Conservation (phyloP, 2,888 invertebrate species). For the Tanypteryx hageni region DNA sequence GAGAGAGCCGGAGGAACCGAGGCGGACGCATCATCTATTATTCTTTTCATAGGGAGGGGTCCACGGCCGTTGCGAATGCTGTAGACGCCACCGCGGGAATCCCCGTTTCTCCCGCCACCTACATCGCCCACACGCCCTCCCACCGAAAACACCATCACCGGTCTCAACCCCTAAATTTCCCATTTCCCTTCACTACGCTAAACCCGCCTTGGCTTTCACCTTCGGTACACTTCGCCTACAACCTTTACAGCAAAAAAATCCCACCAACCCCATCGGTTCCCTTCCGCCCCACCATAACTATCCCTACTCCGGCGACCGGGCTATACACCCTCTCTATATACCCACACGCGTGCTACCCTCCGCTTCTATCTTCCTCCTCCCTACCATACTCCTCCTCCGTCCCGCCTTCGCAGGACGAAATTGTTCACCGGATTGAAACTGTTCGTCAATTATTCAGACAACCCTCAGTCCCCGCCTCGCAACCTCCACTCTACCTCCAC, state of each 20-base stretch:
- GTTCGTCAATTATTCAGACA: conserved; percentile 50
- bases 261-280: not conserved
- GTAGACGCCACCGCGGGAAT: not conserved
- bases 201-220: not conserved
- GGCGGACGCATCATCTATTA: conserved; percentile 44
- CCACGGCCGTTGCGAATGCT: not conserved
- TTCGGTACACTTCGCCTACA: not conserved
- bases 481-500: not conserved
- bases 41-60: conserved; percentile 33
- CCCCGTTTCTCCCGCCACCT: not conserved
- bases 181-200: not conserved
- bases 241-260: not conserved
- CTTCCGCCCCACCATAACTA: not conserved
- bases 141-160: not conserved
- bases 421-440: conserved; percentile 54
- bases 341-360: not conserved
- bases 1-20: not conserved
- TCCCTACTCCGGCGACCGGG: not conserved
- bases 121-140: not conserved
- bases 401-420: conserved; percentile 11
- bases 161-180: not conserved
- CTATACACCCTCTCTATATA: not conserved
- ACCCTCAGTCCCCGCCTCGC: not conserved
- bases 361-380: not conserved
- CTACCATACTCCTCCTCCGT: not conserved